Percentiles rank a stretch among this genome's conserved stretches.
phyloP scores from a whole-genome alignment of 2,113 vertebrate species.

The Nothoprocta pentlandii region DNA sequence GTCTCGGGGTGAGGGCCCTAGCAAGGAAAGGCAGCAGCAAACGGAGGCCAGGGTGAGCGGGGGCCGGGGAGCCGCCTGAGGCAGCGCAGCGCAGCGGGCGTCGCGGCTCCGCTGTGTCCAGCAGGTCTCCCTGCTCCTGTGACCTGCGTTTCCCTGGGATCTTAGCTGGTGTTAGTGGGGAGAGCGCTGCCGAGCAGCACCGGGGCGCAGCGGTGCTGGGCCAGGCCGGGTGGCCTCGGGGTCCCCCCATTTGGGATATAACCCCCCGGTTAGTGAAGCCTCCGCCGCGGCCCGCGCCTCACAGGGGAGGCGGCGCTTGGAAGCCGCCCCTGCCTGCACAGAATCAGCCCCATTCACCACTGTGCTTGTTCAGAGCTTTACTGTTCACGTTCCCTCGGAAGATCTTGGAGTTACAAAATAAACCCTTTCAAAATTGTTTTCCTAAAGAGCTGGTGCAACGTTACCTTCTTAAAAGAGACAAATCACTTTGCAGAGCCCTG shows the following conservation, averaged over 20 bases:
- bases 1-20: rapidly evolving
- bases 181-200: too few relatives aligned
- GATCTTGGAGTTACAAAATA: conserved; percentile 71
- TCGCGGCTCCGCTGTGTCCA: too few relatives aligned
- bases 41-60: background rate
- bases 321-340: conserved; percentile 27
- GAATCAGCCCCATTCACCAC: conserved; percentile 74
- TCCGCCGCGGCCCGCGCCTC: background rate
- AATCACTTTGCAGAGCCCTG: conserved; percentile 46
- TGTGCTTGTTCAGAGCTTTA: conserved; percentile 70
- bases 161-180: background rate
- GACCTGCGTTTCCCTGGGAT: rapidly evolving
- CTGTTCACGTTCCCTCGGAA: conserved; percentile 69
- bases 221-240: too few relatives aligned
- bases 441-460: conserved; percentile 71
- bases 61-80: too few relatives aligned
- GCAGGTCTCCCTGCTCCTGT: background rate
- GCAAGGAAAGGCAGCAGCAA: background rate
- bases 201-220: background rate
- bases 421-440: conserved; percentile 79
- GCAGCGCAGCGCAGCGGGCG: too few relatives aligned
- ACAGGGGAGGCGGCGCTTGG: background rate
- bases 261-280: background rate
- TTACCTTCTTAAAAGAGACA: conserved; percentile 37
- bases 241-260: background rate